phyloP scores from a whole-genome alignment of 2,888 invertebrate species.

The Drosophila antonietae region DNA sequence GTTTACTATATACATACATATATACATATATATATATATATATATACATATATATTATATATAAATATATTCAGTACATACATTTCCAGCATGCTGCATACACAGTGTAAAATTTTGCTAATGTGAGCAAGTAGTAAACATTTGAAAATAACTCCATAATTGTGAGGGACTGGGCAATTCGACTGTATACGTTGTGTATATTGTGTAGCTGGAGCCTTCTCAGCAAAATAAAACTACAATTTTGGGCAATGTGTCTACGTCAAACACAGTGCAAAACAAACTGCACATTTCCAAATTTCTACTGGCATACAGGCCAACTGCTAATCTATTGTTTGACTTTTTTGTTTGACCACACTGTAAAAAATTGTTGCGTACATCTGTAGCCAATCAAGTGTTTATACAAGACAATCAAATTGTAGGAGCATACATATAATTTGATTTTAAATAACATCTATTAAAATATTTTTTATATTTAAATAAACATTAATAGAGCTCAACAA shows the following conservation, averaged over 20 bases:
- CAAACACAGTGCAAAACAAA: slow-evolving; percentile 68
- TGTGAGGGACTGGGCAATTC: slow-evolving; percentile 38
- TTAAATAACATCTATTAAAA: background rate
- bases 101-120: slow-evolving; percentile 6
- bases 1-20: slow-evolving; percentile 41
- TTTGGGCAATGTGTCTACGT: slow-evolving; percentile 68
- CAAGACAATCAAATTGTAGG: background rate
- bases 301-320: slow-evolving; percentile 15
- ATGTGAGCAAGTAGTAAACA: slow-evolving; percentile 36
- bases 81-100: slow-evolving; percentile 3
- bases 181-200: slow-evolving; percentile 15
- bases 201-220: slow-evolving; percentile 13
- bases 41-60: background rate
- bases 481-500: no score
- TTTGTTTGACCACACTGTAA: slow-evolving; percentile 24
- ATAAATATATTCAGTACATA: slow-evolving; percentile 18
- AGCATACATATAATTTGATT: background rate
- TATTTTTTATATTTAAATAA: background rate
- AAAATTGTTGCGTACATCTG: background rate
- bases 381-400: background rate
- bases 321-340: slow-evolving; percentile 38
- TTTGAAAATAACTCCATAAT: slow-evolving; percentile 51
- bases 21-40: slow-evolving; percentile 5
- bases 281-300: slow-evolving; percentile 55
- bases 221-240: slow-evolving; percentile 41